Evolutionary conservation across 2,797 vertebrate genomes (phyloP), one percentile per base, ranked within the genome.

Genomic region (Pseudopleuronectes americanus): DNA sequence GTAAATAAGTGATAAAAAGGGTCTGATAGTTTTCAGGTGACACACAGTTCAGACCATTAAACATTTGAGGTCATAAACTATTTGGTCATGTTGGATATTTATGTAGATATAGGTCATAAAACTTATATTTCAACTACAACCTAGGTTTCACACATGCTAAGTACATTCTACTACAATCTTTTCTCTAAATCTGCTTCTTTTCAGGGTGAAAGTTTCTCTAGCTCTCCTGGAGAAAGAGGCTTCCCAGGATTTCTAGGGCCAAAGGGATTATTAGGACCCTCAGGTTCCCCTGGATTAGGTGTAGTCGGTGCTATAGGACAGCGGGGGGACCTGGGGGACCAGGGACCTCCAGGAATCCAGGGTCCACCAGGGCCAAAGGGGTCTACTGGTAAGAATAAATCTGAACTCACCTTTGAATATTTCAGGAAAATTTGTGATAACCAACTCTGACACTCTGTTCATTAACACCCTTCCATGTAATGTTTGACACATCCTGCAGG

Each of bases 341-440:
- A 68, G 0, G 94, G 94, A 56, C 55, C 47, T 6, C 17, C 49
- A 48, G 94, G 94, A 48, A 22, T 28, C 3, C 43, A 24, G 9
- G 94, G 94, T 14, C 3, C 14, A 3, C 48, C 54, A 1, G 94
- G 94, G 1, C 23, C 13, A 2, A 93, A 88, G 63, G 94, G 94
- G 7, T 48, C 74, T 23, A 72, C 16, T 81, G 94, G 94, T 94
- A 56, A 71, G 36, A 41, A 8, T 61, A 4, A 3, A 3, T 31
- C 4, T 55, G 22, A 79, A 23, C 4, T 49, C 0, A 31, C 23
- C 4, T 36, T 53, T 23, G 14, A 33, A 47, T 22, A 51, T 48
- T 47, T 23, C 23, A 43, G 43, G 33, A 10, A 45, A 59, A 28
- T 51, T 6, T 28, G 23, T 1, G 16, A 17, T 4, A 17, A 45